Evolutionary conservation across 2,888 invertebrate species (phyloP).

Genomic region (Sthenelais limicola): DNA sequence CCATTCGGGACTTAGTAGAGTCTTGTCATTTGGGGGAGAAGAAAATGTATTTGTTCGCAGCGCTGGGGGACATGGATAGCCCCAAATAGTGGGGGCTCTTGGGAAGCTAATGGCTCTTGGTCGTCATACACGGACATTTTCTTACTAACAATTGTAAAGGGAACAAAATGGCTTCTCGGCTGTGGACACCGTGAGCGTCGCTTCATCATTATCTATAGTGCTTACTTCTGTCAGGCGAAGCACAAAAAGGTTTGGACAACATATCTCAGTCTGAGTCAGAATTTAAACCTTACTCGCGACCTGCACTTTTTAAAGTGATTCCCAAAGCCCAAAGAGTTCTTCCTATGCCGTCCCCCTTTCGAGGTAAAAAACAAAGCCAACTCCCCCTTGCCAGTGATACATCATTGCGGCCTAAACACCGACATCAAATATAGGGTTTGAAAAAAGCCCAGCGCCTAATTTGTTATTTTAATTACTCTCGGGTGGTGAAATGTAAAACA

Average conservation of each 20-base stretch:
- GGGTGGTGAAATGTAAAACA: constrained; percentile 37
- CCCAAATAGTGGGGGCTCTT: constrained; percentile 25
- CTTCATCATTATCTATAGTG: constrained; percentile 33
- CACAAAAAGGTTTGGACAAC: constrained; percentile 33
- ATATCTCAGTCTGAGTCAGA: constrained; percentile 30
- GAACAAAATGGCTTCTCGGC: constrained; percentile 22
- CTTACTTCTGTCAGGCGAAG: constrained; percentile 14
- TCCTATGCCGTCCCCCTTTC: too few relatives aligned
- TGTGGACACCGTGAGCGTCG: constrained; percentile 33
- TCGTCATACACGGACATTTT: constrained; percentile 26
- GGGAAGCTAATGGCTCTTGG: constrained; percentile 28
- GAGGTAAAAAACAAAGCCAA: too few relatives aligned
- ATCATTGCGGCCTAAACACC: not conserved
- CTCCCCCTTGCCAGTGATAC: not conserved
- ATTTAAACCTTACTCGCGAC: too few relatives aligned
- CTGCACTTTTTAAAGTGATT: too few relatives aligned
- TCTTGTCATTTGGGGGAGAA: constrained; percentile 16
- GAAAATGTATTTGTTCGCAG: constrained; percentile 11
- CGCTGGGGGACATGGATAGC: constrained; percentile 22
- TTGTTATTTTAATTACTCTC: constrained; percentile 40
- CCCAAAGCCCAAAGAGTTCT: too few relatives aligned
- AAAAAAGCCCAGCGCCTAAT: constrained; percentile 20
- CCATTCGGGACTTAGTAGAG: constrained; percentile 30
- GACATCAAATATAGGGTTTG: constrained; percentile 23
- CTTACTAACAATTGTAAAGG: constrained; percentile 17